Conservation (phyloP, 2,113 vertebrate species). For the sheep (Ovis aries) region DNA sequence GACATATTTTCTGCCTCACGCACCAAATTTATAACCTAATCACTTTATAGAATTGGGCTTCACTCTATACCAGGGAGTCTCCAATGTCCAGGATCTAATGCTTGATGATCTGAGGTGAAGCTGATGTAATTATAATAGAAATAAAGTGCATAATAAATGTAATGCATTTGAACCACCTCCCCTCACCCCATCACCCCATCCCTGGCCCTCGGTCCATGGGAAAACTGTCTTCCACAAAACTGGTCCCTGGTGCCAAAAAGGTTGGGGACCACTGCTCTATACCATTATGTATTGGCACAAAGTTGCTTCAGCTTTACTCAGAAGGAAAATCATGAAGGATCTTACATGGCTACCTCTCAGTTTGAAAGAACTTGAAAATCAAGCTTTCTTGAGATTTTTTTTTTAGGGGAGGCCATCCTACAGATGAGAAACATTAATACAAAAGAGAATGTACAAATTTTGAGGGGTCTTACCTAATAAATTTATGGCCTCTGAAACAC, state of each 20-base stretch:
- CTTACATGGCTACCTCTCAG: neutral
- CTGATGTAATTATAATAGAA: neutral
- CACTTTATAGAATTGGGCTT: neutral
- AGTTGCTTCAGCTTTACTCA: neutral
- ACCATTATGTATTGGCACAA: neutral
- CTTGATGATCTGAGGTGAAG: neutral
- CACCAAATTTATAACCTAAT: neutral
- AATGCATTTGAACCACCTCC: neutral
- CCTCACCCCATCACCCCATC: neutral
- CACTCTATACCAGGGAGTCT: neutral
- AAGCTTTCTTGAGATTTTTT: neutral
- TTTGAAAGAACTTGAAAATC: neutral
- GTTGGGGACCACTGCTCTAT: neutral
- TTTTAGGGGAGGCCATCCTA: neutral
- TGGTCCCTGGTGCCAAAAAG: neutral
- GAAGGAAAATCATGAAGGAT: neutral
- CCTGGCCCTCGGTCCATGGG: neutral
- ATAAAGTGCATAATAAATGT: neutral
- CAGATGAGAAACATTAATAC: neutral
- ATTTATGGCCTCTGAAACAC: neutral
- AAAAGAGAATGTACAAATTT: neutral
- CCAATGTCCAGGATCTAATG: neutral
- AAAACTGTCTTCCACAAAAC: neutral
- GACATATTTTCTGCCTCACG: conserved; percentile 10
- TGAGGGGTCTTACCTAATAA: neutral